A percentile compares a stretch with the other conserved stretches of the same genome.
phyloP scores from a whole-genome alignment of 2,113 vertebrate species.

The Spermophilus dauricus region DNA sequence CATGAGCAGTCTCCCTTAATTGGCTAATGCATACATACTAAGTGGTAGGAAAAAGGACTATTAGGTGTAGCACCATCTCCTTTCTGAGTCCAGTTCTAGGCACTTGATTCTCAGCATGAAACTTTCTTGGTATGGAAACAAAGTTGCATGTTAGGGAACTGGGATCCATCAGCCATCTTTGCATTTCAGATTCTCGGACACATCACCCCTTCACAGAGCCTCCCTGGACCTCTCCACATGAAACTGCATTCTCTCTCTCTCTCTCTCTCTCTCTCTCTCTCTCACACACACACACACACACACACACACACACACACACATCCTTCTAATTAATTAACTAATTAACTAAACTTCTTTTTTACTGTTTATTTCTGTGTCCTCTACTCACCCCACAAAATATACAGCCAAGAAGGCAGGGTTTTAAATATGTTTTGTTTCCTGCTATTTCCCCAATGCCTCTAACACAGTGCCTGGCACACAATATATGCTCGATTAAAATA shows the following conservation, averaged over 20 bases:
- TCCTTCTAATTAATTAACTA: neutral
- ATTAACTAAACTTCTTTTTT: neutral
- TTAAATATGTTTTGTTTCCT: neutral
- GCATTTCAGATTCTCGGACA: neutral
- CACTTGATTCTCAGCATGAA: neutral
- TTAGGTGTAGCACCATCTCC: neutral
- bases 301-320: neutral
- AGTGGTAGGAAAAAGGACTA: neutral
- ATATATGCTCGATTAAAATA: conserved; percentile 15
- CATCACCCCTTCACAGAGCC: neutral
- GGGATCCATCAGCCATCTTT: neutral
- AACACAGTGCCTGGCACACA: neutral
- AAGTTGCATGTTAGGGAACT: neutral
- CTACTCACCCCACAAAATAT: neutral
- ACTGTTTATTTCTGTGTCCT: neutral
- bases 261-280: too few relatives aligned
- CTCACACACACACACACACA: neutral
- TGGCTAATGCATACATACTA: neutral
- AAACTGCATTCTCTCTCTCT: neutral
- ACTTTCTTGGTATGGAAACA: neutral
- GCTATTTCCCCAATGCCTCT: neutral
- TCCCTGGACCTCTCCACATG: neutral
- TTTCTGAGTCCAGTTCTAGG: neutral
- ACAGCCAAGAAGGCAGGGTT: neutral
- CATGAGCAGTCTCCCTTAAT: neutral